These are phyloP conservation scores for Parus major DNA, from an alignment of 2,113 vertebrate genomes.

Conservation along the genomic window DNA sequence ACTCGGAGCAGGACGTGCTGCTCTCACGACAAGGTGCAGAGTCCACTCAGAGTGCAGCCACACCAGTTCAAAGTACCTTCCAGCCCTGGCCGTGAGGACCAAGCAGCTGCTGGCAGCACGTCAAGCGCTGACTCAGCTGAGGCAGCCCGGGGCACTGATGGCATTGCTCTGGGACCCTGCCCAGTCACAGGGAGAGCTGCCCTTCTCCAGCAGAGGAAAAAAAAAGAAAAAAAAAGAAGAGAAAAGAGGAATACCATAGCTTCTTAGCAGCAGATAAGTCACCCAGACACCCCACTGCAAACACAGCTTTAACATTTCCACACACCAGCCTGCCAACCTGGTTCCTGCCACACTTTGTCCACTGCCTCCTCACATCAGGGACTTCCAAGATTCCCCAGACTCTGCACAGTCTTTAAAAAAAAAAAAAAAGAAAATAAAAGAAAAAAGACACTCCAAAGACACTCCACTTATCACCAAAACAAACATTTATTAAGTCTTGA, in stretches of 20 bases:
- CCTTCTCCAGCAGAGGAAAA: neutral
- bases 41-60: neutral
- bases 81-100: rapidly evolving
- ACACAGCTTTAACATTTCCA: rapidly evolving
- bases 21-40: neutral
- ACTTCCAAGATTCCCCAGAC: neutral
- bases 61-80: neutral
- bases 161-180: neutral
- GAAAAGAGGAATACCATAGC: neutral
- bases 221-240: neutral
- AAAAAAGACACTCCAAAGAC: neutral
- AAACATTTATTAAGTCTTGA: neutral
- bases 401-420: neutral
- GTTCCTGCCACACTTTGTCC: neutral
- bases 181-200: neutral
- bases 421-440: neutral
- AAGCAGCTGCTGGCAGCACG: rapidly evolving
- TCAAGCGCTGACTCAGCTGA: neutral
- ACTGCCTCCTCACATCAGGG: neutral
- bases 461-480: neutral
- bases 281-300: neutral
- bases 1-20: neutral
- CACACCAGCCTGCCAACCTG: rapidly evolving
- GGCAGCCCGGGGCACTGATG: neutral
- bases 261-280: neutral